Evolutionary conservation across 2,113 vertebrate species (phyloP).

Genomic region (Larimichthys polyactis): DNA sequence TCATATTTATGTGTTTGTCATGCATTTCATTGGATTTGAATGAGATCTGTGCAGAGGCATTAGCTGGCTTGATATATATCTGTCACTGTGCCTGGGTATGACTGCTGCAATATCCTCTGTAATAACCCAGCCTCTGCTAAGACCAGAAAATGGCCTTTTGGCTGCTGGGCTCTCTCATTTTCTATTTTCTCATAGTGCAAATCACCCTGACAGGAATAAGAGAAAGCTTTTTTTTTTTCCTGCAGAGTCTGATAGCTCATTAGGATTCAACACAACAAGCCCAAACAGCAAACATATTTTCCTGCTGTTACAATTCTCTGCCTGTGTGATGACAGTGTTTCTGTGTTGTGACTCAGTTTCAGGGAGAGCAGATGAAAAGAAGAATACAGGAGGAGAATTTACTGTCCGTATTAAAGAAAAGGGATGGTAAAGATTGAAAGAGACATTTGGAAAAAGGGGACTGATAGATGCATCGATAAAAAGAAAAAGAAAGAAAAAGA

Average conservation of each 20-base stretch:
- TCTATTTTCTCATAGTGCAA: constrained; percentile 74
- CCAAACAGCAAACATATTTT: constrained; percentile 82
- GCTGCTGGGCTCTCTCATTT: constrained; percentile 71
- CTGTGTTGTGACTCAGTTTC: constrained; percentile 69
- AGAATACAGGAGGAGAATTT: constrained; percentile 27
- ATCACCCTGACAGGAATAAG: constrained; percentile 73
- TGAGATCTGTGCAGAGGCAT: constrained; percentile 59
- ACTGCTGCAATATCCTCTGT: constrained; percentile 72
- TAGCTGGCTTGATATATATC: constrained; percentile 67
- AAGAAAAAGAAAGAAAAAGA: constrained; percentile 9
- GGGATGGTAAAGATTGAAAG: constrained; percentile 18
- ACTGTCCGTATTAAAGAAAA: constrained; percentile 47
- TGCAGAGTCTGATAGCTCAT: constrained; percentile 76
- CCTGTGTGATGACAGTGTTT: constrained; percentile 73
- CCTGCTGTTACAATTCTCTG: constrained; percentile 75
- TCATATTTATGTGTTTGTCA: constrained; percentile 63
- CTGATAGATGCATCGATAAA: constrained; percentile 12
- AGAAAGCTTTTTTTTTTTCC: constrained; percentile 59
- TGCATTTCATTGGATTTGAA: constrained; percentile 73
- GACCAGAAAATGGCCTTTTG: constrained; percentile 73
- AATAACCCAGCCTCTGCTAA: constrained; percentile 70
- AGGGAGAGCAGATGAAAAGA: constrained; percentile 59
- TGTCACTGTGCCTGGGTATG: constrained; percentile 54
- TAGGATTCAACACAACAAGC: constrained; percentile 79
- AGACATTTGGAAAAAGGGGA: constrained; percentile 36